Percentiles rank a stretch among this genome's conserved stretches.
Evolutionary conservation across 2,888 invertebrate genomes (phyloP).

Genomic region (Xestia sexstrigata): DNA sequence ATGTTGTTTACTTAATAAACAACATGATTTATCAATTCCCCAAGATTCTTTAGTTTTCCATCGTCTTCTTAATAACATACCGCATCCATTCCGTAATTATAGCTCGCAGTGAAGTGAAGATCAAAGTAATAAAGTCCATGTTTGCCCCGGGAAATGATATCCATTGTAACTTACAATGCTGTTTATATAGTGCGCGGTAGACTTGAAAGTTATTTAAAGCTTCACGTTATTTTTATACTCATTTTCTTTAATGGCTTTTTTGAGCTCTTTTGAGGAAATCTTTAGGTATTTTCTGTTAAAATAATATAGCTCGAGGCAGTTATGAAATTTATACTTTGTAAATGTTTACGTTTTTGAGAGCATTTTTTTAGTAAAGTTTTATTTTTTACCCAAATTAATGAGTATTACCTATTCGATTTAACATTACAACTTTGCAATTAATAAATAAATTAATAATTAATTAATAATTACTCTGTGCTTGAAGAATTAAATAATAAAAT

Average conservation of each 20-base stretch:
- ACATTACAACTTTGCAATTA: no score
- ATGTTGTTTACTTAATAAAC: no score
- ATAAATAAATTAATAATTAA: no score
- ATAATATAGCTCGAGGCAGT: background rate
- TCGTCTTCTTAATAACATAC: background rate
- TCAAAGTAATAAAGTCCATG: constrained; percentile 68
- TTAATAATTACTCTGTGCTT: no score
- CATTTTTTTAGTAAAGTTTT: no score
- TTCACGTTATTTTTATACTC: background rate
- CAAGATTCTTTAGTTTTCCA: background rate
- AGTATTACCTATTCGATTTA: no score
- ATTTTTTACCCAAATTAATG: no score
- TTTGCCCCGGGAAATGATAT: constrained; percentile 72
- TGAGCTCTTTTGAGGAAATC: background rate
- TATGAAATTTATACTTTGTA: background rate
- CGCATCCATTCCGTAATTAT: constrained; percentile 32
- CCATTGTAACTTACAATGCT: constrained; percentile 64
- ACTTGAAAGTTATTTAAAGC: constrained; percentile 41
- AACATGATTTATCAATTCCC: no score
- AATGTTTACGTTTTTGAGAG: background rate
- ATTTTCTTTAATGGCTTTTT: constrained; percentile 3
- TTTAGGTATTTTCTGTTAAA: background rate
- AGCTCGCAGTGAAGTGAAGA: constrained; percentile 47
- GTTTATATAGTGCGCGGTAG: constrained; percentile 44
- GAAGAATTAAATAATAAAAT: no score